Base-by-base conservation (phyloP, 30 jellyfish, hydroid and myxozoan species). In the Cassiopea andromeda region DNA sequence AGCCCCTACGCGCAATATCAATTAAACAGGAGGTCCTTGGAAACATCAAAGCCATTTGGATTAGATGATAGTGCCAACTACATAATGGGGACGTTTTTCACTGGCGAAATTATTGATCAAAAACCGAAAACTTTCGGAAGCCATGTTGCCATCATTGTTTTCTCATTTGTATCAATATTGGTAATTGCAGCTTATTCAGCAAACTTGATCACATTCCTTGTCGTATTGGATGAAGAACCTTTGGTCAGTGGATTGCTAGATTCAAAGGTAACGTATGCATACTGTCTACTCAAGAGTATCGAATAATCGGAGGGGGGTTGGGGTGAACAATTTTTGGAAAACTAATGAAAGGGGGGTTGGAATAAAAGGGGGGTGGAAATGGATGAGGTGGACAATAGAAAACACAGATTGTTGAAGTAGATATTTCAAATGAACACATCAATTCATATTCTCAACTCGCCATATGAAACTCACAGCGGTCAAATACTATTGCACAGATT, bases 31-130 rank as follows among this genome's bases (percentile, higher is more conserved):
- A 78, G 90, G 1, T 8, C 73, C 8, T 9, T 57, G 13, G 72
- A 78, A 17, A 70, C 67, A 10, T 46, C 60, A 18, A 83, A 60
- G 54, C 60, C 87, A 4, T 48, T 71, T 47, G 89, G 75, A 0
- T 58, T 78, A 1, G 80, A 60, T 46, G 94, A 87, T 43, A 77
- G 94, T 87, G 83, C 83, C 27, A 67, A 77, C 17, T 87, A 87
- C 79, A 58, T 78, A 15, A 71, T 83, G 94, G 94, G 94, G 7
- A 87, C 88, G 59, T 69, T 87, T 7, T 78, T 78, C 74, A 87
- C 90, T 18, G 94, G 94, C 10, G 94, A 87, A 64, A 87, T 87
- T 58, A 78, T 87, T 69, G 94, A 87, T 4, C 81, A 76, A 49
- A 87, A 87, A 82, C 94, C 94, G 60, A 44, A 58, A 38, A 16